Percentiles rank a stretch among this genome's conserved stretches.
These are phyloP conservation scores for Tokudaia tokunoshimensis DNA, from an alignment of 2,797 vertebrate genomes.

Conservation along the genomic window DNA sequence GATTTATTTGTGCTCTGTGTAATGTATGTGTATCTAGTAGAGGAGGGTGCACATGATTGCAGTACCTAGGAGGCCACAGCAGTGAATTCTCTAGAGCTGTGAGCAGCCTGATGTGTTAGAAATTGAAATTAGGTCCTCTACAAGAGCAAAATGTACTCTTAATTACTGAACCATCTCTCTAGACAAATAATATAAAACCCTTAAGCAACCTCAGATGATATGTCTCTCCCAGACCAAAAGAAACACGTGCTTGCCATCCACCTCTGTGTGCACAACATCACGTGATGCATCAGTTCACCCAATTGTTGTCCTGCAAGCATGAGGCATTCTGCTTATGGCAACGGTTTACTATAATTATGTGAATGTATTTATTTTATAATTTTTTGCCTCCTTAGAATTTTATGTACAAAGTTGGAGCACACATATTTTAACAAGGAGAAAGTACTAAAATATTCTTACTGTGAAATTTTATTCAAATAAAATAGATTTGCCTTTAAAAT, in stretches of 20 bases:
- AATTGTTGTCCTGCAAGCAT: not conserved
- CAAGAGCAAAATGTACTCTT: not conserved
- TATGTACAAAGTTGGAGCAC: constrained; percentile 55
- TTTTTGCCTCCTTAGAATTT: constrained; percentile 34
- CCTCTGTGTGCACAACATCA: not conserved
- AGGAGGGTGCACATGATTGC: not conserved
- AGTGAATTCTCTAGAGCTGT: not conserved
- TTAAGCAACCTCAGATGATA: not conserved
- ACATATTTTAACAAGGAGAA: constrained; percentile 32
- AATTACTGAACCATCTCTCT: not conserved
- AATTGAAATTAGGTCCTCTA: not conserved
- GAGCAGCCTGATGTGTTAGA: too few relatives aligned
- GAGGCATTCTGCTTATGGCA: constrained; percentile 39
- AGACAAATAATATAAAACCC: not conserved
- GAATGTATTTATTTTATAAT: too few relatives aligned
- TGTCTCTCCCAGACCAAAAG: not conserved
- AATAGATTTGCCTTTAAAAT: constrained; percentile 45
- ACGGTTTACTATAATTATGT: constrained; percentile 62
- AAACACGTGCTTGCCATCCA: not conserved
- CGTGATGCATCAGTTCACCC: not conserved
- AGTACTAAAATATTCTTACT: not conserved
- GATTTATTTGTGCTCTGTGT: too few relatives aligned
- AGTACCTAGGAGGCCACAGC: not conserved
- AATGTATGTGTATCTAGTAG: not conserved
- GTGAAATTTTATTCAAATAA: constrained; percentile 37